phyloP scores from a whole-genome alignment of 2,888 invertebrate species.

The Caenorhabditis sp. region DNA sequence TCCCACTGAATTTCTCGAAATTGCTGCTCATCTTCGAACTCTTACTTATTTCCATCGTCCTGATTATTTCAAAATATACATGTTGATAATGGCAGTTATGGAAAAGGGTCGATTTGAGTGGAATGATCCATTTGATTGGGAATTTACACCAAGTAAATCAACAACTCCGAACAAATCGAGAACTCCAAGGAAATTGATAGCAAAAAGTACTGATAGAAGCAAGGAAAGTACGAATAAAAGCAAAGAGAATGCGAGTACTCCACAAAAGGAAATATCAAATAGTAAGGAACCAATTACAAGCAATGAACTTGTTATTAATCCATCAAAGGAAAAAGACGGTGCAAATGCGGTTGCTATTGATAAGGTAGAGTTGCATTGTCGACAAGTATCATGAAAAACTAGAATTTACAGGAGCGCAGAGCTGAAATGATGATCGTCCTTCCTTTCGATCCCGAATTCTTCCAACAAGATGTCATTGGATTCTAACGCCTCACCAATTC shows the following conservation, averaged over 20 bases:
- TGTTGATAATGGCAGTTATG: constrained; percentile 43
- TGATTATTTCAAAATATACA: constrained; percentile 48
- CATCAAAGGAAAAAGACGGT: constrained; percentile 10
- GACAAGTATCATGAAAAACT: no score
- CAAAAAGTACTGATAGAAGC: neutral
- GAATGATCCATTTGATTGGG: constrained; percentile 44
- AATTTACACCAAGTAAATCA: constrained; percentile 3
- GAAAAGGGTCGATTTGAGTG: constrained; percentile 43
- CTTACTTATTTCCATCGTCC: constrained; percentile 55
- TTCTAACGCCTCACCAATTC: no score
- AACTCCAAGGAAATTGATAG: neutral
- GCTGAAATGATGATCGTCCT: constrained; percentile 7
- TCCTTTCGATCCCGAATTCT: constrained; percentile 36
- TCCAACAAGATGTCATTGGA: constrained; percentile 24
- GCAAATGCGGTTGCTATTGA: constrained; percentile 5
- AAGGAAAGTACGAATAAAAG: neutral
- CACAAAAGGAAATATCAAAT: neutral
- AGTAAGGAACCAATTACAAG: constrained; percentile 13
- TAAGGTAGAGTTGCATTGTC: neutral
- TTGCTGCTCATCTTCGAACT: constrained; percentile 46
- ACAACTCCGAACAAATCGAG: neutral
- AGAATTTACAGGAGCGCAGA: neutral
- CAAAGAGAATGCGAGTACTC: neutral
- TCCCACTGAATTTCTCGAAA: constrained; percentile 51
- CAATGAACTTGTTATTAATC: constrained; percentile 5